These are phyloP conservation scores for Rhinella marina DNA, from an alignment of 2,797 vertebrate genomes.

Conservation along the genomic window DNA sequence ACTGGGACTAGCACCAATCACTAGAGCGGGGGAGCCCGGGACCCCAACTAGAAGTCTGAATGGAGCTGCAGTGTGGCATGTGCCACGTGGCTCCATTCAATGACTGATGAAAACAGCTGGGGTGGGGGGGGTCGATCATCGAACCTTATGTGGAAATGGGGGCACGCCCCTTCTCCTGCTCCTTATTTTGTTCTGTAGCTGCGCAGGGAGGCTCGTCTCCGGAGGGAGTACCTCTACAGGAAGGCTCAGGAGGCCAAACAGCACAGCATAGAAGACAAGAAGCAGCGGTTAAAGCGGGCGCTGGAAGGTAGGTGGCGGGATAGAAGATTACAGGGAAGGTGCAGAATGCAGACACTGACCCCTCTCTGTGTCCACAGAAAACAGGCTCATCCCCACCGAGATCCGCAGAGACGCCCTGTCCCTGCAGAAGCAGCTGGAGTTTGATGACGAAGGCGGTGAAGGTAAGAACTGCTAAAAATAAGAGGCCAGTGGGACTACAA, in stretches of 20 bases:
- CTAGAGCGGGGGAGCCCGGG: too few relatives aligned
- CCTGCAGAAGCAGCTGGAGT: slow-evolving; percentile 86
- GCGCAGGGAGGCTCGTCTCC: slow-evolving; percentile 84
- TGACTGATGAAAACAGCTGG: too few relatives aligned
- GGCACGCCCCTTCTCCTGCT: too few relatives aligned
- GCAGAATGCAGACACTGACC: neutral
- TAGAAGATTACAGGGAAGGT: neutral
- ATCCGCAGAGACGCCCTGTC: slow-evolving; percentile 85
- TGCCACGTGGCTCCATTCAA: too few relatives aligned
- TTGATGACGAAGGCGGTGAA: slow-evolving; percentile 82
- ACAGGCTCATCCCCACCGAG: slow-evolving; percentile 85
- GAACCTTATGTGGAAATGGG: too few relatives aligned
- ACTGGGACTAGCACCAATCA: too few relatives aligned
- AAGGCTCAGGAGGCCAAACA: slow-evolving; percentile 86
- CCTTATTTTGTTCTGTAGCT: too few relatives aligned
- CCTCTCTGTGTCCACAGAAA: slow-evolving; percentile 74
- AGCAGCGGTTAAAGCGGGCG: slow-evolving; percentile 81
- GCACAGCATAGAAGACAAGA: slow-evolving; percentile 81
- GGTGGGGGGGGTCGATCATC: too few relatives aligned
- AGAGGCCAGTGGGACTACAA: neutral
- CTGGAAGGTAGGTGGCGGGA: slow-evolving; percentile 79
- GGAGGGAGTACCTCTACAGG: slow-evolving; percentile 88
- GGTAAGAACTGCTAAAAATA: neutral
- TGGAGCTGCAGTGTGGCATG: too few relatives aligned
- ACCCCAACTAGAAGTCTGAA: too few relatives aligned